Evolutionary conservation across 2,888 invertebrate species (phyloP), one percentile per base, ranked within the genome.

Genomic region (Saturnia pavonia): DNA sequence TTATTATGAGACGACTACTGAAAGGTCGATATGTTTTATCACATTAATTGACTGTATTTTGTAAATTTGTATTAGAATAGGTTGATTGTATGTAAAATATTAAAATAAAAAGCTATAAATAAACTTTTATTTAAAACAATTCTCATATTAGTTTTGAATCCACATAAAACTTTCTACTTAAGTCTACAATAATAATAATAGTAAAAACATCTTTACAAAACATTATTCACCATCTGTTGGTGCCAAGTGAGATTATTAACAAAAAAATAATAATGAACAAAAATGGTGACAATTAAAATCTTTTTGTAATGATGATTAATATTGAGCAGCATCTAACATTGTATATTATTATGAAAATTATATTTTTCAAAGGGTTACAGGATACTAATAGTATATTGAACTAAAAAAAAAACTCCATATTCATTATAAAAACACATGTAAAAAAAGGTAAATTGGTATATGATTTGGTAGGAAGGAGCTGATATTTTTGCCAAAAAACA

Each of bases 1-100:
- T 96, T 42, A 88, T 97, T 19, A 97, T 97, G 97, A 94, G 96
- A 79, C 94, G 97, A 77, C 94, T 97, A 75, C 90, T 97, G 2
- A 97, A 96, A 90, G 97, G 97, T 72, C 94, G 95, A 89, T 95
- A 95, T 88, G 95, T 96, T 16, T 87, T 97, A 45, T 92, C 95
- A 19, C 97, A 97, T 90, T 97, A 91, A 90, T 69, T 57, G 54
- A 22, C 22, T 54, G 22, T 70, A 40, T 16, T 68, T 48, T 16
- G 42, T 67, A 68, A 48, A 48, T 3, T 54, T 14, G 16, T 25
- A 43, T 42, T 42, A 40, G n/a, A n/a, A 43, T n/a, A 9, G 40
- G n/a, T 1, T 4, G 57, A 25, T 60, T 43, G 9, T 14, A 43
- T 60, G 4, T 25, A 54, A 54, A 45, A 40, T 60, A 12, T 45